These are phyloP conservation scores for Aplidium turbinatum DNA, from an alignment of 23 tunicate species.

Conservation along the genomic window DNA sequence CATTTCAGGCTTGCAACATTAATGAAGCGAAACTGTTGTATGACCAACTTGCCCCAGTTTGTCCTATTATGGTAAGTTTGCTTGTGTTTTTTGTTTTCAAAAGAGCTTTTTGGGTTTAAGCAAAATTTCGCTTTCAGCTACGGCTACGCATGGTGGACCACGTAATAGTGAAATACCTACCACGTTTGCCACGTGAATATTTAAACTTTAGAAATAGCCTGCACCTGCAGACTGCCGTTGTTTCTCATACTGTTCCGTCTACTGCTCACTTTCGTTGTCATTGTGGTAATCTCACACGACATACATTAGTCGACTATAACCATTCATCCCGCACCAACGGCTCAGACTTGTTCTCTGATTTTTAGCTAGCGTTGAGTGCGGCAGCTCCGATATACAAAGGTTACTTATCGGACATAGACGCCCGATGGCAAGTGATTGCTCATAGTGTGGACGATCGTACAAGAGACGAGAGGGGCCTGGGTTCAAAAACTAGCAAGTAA, in stretches of 20 bases:
- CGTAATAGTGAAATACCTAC: too few species aligned
- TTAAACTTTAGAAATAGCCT: too few species aligned
- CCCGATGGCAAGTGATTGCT: slow-evolving; percentile 94
- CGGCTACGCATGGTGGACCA: too few species aligned
- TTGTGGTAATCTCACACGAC: too few species aligned
- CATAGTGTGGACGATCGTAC: slow-evolving; percentile 91
- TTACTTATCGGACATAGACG: slow-evolving; percentile 78
- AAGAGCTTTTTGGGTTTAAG: too few species aligned
- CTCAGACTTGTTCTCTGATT: not conserved
- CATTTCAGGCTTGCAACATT: slow-evolving; percentile 90
- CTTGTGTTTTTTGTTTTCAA: not conserved
- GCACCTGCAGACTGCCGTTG: too few species aligned
- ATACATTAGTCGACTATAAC: too few species aligned
- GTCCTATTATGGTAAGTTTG: slow-evolving; percentile 83
- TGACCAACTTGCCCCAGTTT: slow-evolving; percentile 86
- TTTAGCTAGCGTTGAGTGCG: slow-evolving; percentile 83
- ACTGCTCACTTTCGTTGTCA: too few species aligned
- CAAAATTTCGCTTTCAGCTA: too few species aligned
- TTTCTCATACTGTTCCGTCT: too few species aligned
- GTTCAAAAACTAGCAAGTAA: too few species aligned
- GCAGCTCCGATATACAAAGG: slow-evolving; percentile 85
- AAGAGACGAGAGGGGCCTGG: slow-evolving; percentile 55
- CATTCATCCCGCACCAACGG: not conserved
- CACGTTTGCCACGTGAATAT: too few species aligned
- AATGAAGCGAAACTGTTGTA: slow-evolving; percentile 81